Base-by-base conservation (phyloP, 2,888 invertebrate genomes). In the Lasioglossum vierecki region DNA sequence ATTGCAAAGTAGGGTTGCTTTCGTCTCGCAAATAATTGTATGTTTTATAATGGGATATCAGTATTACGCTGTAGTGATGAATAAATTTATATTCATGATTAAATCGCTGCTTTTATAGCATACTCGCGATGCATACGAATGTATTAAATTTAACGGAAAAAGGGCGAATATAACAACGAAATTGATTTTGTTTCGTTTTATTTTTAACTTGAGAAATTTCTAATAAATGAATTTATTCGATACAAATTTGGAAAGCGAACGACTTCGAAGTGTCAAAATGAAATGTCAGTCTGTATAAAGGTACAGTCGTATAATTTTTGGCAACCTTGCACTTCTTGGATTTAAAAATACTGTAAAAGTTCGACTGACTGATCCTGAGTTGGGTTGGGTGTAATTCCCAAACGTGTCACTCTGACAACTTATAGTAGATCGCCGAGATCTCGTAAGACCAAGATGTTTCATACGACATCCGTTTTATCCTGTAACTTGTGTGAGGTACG, bases 1-100 rank as follows among this genome's bases (percentile, higher is more conserved):
- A 63, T 63, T 63, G 63, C 63, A 30, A 63, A 63, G 63, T 63
- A 18, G 63, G 18, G 63, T 57, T 76, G 63, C 49, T 70, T 76
- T n/a, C 57, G 57, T 30, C 63, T 18, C 8, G 63, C 63, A 63
- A 63, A 63, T 63, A 63, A 63, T 63, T 30, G 15, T 30, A 30
- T 5, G 30, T 63, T 63, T 63, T 63, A 63, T 63, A 63, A 63
- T 30, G 30, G 63, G 63, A 18, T 30, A 63, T 63, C 30, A 30
- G 30, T 30, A 18, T 30, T 30, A 63, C 18, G 63, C 18, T 30
- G 63, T 18, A 63, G 63, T 11, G 63, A 63, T 30, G 63, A 63
- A 63, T 63, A 63, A 63, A 63, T 63, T 63, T 18, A 63, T 63
- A 63, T 60, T 26, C 60, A 60, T 30, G 63, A 63, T 63, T 30